Base-by-base conservation (phyloP, 2,113 vertebrate species). In the Morone saxatilis region DNA sequence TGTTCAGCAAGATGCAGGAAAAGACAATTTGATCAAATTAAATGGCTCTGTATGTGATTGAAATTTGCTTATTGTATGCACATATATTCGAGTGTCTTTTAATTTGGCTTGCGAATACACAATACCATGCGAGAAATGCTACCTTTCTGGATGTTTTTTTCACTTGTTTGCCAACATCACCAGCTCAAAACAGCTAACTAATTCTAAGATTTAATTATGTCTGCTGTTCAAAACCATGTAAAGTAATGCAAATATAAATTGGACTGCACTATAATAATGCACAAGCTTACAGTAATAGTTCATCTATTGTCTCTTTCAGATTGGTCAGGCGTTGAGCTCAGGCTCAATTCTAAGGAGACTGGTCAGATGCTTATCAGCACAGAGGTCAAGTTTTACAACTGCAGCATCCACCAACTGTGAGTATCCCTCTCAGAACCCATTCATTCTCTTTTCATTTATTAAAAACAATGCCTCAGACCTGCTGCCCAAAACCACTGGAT, bases 351-450 rank as follows among this genome's bases (percentile, higher is more conserved):
- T 1, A 97, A 91, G 92, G 98, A 99, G 94, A 99, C 98, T 0
- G 96, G 97, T 56, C 97, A 97, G 94, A 99, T 95, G 80, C 96
- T 99, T 10, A 98, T 98, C 93, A 99, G 97, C 96, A 99, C 98
- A 0, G 97, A 99, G 93, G 97, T 99, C 94, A 98, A 97, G 91
- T 99, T 99, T 94, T 99, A 98, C 96, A 99, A 99, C 96, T 99
- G 98, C 96, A 99, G 98, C 0, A 97, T 98, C 78, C 98, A 99
- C 94, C 97, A 97, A 76, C 95, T 99, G 98, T 99, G 94, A 99
- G 98, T 83, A 87, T 73, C 38, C 16, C 43, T 67, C 6, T 65
- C 57, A 7, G 13, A 36, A 20, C 20, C 25, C 72, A 41, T 83
- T 72, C 81, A 41, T 65, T 57, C 60, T 54, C 45, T 56, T 68